Evolutionary conservation across 92 coral and sea anemone species (phyloP), one percentile per base, ranked within the genome.

Genomic region (Palythoa caribaeorum): DNA sequence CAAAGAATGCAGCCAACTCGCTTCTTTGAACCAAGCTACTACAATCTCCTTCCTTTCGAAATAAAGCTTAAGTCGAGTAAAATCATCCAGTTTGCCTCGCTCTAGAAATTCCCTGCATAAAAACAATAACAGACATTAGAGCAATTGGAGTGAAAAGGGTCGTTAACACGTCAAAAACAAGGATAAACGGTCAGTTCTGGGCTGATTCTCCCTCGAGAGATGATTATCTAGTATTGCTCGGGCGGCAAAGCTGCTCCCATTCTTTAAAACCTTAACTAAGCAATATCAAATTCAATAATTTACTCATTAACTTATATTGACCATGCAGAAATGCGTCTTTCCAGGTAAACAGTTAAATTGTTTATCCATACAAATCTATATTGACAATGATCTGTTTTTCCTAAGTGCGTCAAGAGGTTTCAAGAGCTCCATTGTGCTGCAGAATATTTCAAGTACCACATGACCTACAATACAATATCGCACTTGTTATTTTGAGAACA

Each of bases 21-120:
- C 96, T 86, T 97, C 98, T 77, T 97, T 97, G 89, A 97, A 97
- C 99, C 99, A 97, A 14, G 95, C 97, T n/a, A 97, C 99, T 12
- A 97, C 98, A 16, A 97, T 91, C 88, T 97, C 99, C 83, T 96
- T 95, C 73, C 99, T 92, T 80, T 97, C 99, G 66, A 96, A 97
- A 88, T 89, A 97, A 88, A 92, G 93, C 87, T 95, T 97, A 73
- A 97, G 95, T 62, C 94, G 95, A 7, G 96, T 78, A 80, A 95
- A 97, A 90, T 95, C 96, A 60, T 96, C 98, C 37, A 97, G 89
- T 71, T 91, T 94, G 38, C 98, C 98, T 65, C 95, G 91, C 78
- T 95, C 99, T 9, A 97, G 94, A 79, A 97, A 97, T 70, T 96
- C 96, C 88, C 99, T 97, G 89, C 0, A 57, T 66, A 59, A 84